A percentile compares a stretch with the other conserved stretches of the same genome.
These are phyloP conservation scores for Pristionchus exspectatus DNA, from an alignment of 2,888 invertebrate species.

Conservation along the genomic window DNA sequence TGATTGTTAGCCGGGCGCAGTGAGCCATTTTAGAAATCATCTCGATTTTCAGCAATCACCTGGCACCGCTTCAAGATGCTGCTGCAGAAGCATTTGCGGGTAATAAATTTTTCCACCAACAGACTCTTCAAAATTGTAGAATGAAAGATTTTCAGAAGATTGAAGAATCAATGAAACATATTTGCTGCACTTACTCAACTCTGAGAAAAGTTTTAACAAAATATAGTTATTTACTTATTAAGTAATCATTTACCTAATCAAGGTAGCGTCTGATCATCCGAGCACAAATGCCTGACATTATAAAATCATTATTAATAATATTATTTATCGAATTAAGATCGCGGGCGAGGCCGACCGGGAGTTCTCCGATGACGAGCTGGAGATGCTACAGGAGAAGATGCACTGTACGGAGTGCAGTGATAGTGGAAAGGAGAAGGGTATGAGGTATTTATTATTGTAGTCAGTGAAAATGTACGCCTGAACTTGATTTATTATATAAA, in stretches of 20 bases:
- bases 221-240: background rate
- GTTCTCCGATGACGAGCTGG: conserved; percentile 72
- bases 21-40: background rate
- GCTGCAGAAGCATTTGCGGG: conserved; percentile 68
- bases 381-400: conserved; percentile 73
- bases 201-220: background rate
- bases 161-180: background rate
- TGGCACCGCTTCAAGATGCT: conserved; percentile 75
- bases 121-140: background rate
- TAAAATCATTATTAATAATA: background rate
- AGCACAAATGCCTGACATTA: no score
- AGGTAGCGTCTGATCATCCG: no score
- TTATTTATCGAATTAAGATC: conserved; percentile 2
- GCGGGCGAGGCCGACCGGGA: conserved; percentile 19
- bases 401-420: conserved; percentile 74
- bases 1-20: background rate
- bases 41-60: conserved; percentile 62
- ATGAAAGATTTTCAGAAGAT: background rate
- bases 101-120: conserved; percentile 36
- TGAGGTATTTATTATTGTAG: no score
- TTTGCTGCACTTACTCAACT: background rate
- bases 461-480: no score
- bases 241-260: background rate
- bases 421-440: conserved; percentile 21
- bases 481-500: no score